A percentile compares a stretch with the other conserved stretches of the same genome.
phyloP scores from a whole-genome alignment of 2,797 vertebrate species.

The Lepilemur septentrionalis region DNA sequence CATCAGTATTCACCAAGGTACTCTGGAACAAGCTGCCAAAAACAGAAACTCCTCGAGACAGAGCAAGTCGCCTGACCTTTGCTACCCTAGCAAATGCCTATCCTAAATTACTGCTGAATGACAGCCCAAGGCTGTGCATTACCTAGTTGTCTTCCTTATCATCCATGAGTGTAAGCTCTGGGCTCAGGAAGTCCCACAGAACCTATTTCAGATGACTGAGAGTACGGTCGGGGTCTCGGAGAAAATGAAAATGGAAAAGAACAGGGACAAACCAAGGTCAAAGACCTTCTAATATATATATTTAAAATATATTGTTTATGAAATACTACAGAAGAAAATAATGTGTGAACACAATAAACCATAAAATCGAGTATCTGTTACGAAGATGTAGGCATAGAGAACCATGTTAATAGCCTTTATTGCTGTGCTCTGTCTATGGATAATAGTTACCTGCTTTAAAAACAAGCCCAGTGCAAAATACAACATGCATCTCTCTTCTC shows the following conservation, averaged over 20 bases:
- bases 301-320: not conserved
- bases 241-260: not conserved
- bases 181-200: constrained; percentile 11
- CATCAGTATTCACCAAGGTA: not conserved
- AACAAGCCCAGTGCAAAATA: not conserved
- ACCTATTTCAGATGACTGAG: constrained; percentile 47
- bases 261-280: not conserved
- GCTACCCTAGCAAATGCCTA: not conserved
- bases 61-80: not conserved
- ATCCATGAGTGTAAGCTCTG: not conserved
- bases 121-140: constrained; percentile 10
- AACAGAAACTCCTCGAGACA: not conserved
- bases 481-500: not conserved
- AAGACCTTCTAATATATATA: not conserved
- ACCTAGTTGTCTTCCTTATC: not conserved
- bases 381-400: not conserved
- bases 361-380: not conserved
- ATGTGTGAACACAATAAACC: not conserved
- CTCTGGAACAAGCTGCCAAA: not conserved
- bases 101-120: constrained; percentile 18
- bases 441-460: not conserved
- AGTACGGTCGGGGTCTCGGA: not conserved
- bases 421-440: not conserved
- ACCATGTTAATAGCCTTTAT: not conserved
- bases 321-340: not conserved